Evolutionary conservation across 2,797 vertebrate species (phyloP).

Genomic region (Thaleichthys pacificus): DNA sequence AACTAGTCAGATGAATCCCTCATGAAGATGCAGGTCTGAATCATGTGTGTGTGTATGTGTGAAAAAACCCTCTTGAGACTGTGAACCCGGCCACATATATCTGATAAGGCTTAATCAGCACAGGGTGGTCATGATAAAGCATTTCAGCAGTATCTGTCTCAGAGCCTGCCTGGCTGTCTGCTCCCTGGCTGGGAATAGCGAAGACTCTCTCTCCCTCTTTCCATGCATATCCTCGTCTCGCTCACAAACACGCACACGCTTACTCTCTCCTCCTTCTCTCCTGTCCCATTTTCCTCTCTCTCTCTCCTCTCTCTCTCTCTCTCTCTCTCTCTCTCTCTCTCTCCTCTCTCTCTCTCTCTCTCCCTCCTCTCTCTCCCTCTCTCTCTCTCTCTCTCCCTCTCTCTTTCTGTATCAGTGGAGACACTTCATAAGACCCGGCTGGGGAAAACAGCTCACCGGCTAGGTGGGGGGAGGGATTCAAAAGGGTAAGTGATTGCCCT

Average conservation of each 20-base stretch:
- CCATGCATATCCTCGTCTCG: too few species aligned
- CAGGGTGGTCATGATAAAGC: slow-evolving; percentile 70
- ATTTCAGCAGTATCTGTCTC: slow-evolving; percentile 68
- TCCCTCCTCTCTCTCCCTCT: background rate
- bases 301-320: slow-evolving; percentile 21
- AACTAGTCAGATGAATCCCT: slow-evolving; percentile 39
- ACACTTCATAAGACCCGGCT: slow-evolving; percentile 70
- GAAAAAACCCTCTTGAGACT: slow-evolving; percentile 54
- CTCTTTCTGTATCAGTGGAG: slow-evolving; percentile 56
- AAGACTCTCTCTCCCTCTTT: background rate
- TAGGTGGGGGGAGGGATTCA: slow-evolving; percentile 72
- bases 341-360: too few species aligned
- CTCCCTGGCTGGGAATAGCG: slow-evolving; percentile 29
- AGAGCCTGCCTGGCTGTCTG: slow-evolving; percentile 33
- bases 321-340: slow-evolving; percentile 33
- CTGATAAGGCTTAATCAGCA: slow-evolving; percentile 73
- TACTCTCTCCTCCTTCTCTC: background rate
- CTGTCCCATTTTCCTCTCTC: slow-evolving; percentile 31
- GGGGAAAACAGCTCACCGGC: slow-evolving; percentile 58
- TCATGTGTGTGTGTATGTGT: background rate
- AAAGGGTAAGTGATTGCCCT: slow-evolving; percentile 83
- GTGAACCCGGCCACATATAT: slow-evolving; percentile 59
- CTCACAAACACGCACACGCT: too few species aligned
- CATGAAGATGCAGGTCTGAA: slow-evolving; percentile 36
- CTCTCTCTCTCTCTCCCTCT: slow-evolving; percentile 15